Conservation (phyloP, 2,113 vertebrate species). For the Tamias sibiricus region DNA sequence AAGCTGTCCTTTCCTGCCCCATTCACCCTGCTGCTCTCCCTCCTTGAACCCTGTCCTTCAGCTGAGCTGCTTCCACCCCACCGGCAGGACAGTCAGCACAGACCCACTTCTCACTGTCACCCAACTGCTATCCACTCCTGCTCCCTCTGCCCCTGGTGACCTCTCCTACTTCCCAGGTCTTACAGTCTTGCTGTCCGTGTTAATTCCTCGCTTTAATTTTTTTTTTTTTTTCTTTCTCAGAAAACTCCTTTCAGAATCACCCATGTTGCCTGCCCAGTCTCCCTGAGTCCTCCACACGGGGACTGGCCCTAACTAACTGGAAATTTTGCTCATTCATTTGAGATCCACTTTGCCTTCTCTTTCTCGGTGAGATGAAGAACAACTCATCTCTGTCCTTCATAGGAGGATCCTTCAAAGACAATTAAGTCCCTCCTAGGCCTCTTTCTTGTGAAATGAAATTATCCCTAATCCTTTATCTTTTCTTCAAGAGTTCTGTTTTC, state of each 20-base stretch:
- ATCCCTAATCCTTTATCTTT: slow-evolving; percentile 68
- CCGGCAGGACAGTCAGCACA: neutral
- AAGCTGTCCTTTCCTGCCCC: neutral
- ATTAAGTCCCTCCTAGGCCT: slow-evolving; percentile 71
- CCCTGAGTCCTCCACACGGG: neutral
- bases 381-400: slow-evolving; percentile 58
- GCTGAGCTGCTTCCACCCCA: neutral
- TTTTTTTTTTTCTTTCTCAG: neutral
- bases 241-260: neutral
- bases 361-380: slow-evolving; percentile 20
- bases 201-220: neutral
- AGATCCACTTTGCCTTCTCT: slow-evolving; percentile 33
- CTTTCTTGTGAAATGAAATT: slow-evolving; percentile 74
- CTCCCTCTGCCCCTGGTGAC: neutral
- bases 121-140: neutral
- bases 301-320: neutral
- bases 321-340: neutral
- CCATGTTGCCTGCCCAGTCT: neutral
- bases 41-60: neutral
- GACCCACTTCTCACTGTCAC: neutral
- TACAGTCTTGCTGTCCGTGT: neutral
- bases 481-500: slow-evolving; percentile 66
- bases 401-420: slow-evolving; percentile 73
- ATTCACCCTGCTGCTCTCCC: no score
- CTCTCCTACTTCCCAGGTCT: neutral